Percentiles rank a stretch among this genome's conserved stretches.
Evolutionary conservation across 2,888 invertebrate genomes (phyloP).

Genomic region (Yponomeuta plumbellus): DNA sequence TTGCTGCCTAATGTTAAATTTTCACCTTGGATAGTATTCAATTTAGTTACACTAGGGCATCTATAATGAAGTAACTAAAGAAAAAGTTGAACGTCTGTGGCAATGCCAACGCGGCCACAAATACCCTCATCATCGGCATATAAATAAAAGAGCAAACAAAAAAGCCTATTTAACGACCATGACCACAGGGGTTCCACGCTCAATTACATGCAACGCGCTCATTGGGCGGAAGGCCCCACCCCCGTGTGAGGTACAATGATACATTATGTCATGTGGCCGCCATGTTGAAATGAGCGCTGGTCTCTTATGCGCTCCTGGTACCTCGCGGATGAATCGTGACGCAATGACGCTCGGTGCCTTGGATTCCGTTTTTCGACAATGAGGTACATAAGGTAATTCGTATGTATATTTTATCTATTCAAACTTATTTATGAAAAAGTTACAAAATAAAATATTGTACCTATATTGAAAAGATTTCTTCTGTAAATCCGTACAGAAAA

Average conservation of each 20-base stretch:
- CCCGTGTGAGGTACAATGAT: conserved; percentile 4
- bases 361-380: too few species aligned
- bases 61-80: too few species aligned
- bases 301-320: conserved; percentile 43
- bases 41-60: too few species aligned
- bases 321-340: conserved; percentile 36
- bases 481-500: too few species aligned
- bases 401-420: too few species aligned
- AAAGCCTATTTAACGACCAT: neutral
- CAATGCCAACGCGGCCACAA: neutral
- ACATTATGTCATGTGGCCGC: neutral
- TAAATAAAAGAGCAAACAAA: neutral
- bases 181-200: neutral
- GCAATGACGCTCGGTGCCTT: conserved; percentile 22
- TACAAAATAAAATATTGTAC: too few species aligned
- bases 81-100: too few species aligned
- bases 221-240: conserved; percentile 20
- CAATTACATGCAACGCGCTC: conserved; percentile 1
- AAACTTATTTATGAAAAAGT: too few species aligned
- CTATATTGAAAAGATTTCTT: too few species aligned
- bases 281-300: conserved; percentile 23
- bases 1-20: too few species aligned
- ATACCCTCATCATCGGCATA: neutral
- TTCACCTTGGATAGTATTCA: too few species aligned
- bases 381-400: too few species aligned